Evolutionary conservation across 2,888 invertebrate genomes (phyloP).

Genomic region (Tipula confusa): DNA sequence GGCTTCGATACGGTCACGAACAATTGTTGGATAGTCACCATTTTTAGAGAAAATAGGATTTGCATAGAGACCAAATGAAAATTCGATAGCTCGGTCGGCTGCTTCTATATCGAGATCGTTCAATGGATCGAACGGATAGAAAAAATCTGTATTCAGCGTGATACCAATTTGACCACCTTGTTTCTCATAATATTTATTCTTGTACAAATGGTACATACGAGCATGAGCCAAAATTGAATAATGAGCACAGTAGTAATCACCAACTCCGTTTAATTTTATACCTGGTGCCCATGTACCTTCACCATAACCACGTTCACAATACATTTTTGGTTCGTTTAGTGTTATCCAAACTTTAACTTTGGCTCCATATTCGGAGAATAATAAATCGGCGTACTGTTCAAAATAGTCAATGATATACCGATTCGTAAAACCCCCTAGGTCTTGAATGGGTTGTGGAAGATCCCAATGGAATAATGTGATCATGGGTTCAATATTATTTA

Average conservation of each 20-base stretch:
- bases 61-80: conserved; percentile 36
- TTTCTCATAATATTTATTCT: conserved; percentile 37
- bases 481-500: conserved; percentile 58
- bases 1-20: conserved; percentile 41
- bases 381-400: conserved; percentile 51
- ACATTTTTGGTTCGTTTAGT: conserved; percentile 55
- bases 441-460: conserved; percentile 53
- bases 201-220: conserved; percentile 49
- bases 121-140: conserved; percentile 37
- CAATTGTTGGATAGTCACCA: conserved; percentile 44
- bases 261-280: conserved; percentile 47
- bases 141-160: conserved; percentile 40
- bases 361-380: conserved; percentile 51
- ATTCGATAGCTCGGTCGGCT: conserved; percentile 29
- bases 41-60: conserved; percentile 41
- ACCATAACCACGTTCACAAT: conserved; percentile 52
- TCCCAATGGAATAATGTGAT: conserved; percentile 58
- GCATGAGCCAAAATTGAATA: conserved; percentile 55
- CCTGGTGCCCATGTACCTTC: conserved; percentile 38
- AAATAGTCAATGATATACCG: conserved; percentile 51
- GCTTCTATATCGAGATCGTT: conserved; percentile 35
- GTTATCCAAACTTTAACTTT: conserved; percentile 57
- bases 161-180: conserved; percentile 42
- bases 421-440: conserved; percentile 54
- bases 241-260: conserved; percentile 53